These are phyloP conservation scores for Macroramphosus scolopax DNA, from an alignment of 2,797 vertebrate genomes.

Conservation along the genomic window DNA sequence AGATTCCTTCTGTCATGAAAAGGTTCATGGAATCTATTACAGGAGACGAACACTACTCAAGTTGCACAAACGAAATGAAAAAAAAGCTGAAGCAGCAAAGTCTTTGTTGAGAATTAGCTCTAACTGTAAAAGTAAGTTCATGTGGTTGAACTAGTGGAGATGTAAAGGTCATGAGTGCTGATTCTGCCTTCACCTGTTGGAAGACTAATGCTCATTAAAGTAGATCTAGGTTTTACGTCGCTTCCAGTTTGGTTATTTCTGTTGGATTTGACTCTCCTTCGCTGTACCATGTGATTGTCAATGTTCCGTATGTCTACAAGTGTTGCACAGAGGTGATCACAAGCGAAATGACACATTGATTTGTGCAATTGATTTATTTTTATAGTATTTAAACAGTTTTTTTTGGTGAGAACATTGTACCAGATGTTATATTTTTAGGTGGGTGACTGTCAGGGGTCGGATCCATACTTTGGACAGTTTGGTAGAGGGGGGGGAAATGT, in stretches of 20 bases:
- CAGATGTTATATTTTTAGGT: conserved; percentile 69
- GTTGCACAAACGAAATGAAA: too few relatives aligned
- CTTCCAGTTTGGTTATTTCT: conserved; percentile 48
- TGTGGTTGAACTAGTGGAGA: not conserved
- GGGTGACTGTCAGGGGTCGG: conserved; percentile 35
- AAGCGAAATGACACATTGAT: conserved; percentile 61
- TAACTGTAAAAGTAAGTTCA: conserved; percentile 1
- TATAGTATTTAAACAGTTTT: conserved; percentile 78
- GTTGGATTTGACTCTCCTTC: conserved; percentile 31
- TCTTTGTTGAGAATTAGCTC: not conserved
- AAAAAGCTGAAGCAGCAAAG: too few relatives aligned
- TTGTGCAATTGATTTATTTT: conserved; percentile 81
- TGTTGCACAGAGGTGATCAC: conserved; percentile 66
- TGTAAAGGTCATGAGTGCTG: not conserved
- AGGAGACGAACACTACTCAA: conserved; percentile 37
- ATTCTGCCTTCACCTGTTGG: conserved; percentile 14
- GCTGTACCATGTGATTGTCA: conserved; percentile 40
- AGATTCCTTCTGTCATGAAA: too few relatives aligned
- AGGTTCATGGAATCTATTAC: too few relatives aligned
- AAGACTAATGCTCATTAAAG: conserved; percentile 42
- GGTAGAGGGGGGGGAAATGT: conserved; percentile 57
- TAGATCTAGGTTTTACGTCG: conserved; percentile 57
- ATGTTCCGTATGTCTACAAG: conserved; percentile 48
- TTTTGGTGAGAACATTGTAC: conserved; percentile 57
- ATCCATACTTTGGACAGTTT: conserved; percentile 53